These are phyloP conservation scores for Gonioctena quinquepunctata DNA, from an alignment of 1,140 invertebrate species.

Conservation along the genomic window DNA sequence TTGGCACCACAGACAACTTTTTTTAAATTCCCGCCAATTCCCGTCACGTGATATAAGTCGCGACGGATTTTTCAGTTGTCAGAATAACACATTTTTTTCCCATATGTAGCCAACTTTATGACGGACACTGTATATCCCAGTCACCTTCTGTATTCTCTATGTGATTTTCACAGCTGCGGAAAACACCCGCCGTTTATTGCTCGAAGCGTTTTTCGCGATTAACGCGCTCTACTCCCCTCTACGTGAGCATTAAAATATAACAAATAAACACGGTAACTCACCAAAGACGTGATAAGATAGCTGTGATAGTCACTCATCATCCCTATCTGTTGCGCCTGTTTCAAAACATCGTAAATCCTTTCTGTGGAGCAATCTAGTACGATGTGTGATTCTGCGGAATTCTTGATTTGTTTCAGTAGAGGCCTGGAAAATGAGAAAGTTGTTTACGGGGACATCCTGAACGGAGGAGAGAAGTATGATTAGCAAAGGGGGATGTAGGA, in stretches of 20 bases:
- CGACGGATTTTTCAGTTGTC: no score
- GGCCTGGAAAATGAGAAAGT: constrained; percentile 64
- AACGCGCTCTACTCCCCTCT: not conserved
- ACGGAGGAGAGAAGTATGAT: no score
- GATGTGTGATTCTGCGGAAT: constrained; percentile 87
- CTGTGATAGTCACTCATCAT: constrained; percentile 94
- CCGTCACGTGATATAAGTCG: no score
- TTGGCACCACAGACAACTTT: no score
- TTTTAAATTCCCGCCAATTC: no score
- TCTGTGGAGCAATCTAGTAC: constrained; percentile 88
- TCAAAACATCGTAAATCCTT: constrained; percentile 81
- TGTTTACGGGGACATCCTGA: no score
- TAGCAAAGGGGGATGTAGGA: no score
- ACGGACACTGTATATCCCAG: no score
- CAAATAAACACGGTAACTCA: constrained; percentile 55
- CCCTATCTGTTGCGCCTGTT: constrained; percentile 92
- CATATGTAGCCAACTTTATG: no score
- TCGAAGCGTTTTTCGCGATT: not conserved
- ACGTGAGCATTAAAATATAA: not conserved
- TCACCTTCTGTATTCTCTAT: no score
- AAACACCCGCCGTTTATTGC: not conserved
- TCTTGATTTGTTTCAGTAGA: constrained; percentile 88
- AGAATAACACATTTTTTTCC: no score
- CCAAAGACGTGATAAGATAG: constrained; percentile 87
- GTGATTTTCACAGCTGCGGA: no score